A percentile compares a stretch with the other conserved stretches of the same genome.
phyloP scores from a whole-genome alignment of 2,888 invertebrate species.

The Vesta saturnalis region DNA sequence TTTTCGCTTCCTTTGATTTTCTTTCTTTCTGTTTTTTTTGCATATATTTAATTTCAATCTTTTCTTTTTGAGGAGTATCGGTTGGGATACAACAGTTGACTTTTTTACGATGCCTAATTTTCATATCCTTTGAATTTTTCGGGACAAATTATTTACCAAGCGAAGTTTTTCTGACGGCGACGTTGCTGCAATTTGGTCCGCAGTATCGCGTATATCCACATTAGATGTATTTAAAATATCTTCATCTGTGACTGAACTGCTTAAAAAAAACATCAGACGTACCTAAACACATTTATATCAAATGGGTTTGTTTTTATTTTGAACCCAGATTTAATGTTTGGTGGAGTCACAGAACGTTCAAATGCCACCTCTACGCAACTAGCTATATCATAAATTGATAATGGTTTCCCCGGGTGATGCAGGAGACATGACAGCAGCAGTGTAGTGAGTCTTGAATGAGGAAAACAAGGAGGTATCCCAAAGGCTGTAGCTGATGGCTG shows the following conservation, averaged over 20 bases:
- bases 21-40: neutral
- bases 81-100: neutral
- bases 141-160: neutral
- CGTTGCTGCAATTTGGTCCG: neutral
- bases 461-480: slow-evolving; percentile 15
- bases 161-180: neutral
- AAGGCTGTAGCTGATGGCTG: slow-evolving; percentile 16
- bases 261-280: slow-evolving; percentile 28
- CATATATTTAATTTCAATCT: neutral
- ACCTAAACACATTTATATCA: slow-evolving; percentile 31
- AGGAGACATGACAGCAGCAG: slow-evolving; percentile 8
- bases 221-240: slow-evolving; percentile 7
- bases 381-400: neutral
- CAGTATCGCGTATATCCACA: neutral
- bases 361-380: slow-evolving; percentile 10
- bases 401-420: neutral
- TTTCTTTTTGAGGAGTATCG: slow-evolving; percentile 1
- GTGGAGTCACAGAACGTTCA: slow-evolving; percentile 15
- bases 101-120: neutral
- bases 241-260: slow-evolving; percentile 32
- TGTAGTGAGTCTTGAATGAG: slow-evolving; percentile 12
- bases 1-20: neutral
- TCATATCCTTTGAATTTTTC: slow-evolving; percentile 1
- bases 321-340: slow-evolving; percentile 21
- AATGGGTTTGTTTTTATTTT: slow-evolving; percentile 31